Evolutionary conservation across 2,888 invertebrate species (phyloP), one percentile per base, ranked within the genome.

Genomic region (Morpho deidamia): DNA sequence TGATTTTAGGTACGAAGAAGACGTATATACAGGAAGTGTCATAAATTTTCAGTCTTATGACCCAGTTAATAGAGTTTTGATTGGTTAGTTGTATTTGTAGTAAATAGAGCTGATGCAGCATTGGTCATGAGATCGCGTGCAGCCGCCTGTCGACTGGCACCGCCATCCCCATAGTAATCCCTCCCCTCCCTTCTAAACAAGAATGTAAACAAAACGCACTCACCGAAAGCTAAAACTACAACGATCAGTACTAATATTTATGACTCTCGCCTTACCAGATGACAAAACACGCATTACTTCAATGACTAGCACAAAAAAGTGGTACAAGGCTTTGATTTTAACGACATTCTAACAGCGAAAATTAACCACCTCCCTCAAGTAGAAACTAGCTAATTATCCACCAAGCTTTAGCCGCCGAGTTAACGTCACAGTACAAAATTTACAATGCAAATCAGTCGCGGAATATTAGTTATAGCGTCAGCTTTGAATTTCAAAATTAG

Each of bases 341-440:
- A 78, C 76, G 77, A 78, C 80, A 75, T 78, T 76, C 76, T 78
- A 63, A 70, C 70, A 67, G 70, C 65, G 47, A 63, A 67, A 68
- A 66, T 69, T 62, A 68, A 65, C 71, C 72, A 74, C 78, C 78
- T 81, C 49, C 71, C 70, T 70, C 78, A 87, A 86, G 88, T 89
- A 86, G 83, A 81, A 88, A 89, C 80, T 84, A 80, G 86, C 86
- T 88, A 88, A 88, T 89, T 89, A 89, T 82, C 78, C 79, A 73
- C 59, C 81, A 79, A 86, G 87, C 89, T 88, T 89, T 81, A 81
- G 74, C 76, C 69, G 74, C 74, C 74, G 74, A 70, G 76, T 76
- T 72, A 81, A 83, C 82, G 86, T 84, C 84, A 85, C 78, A 74
- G 70, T 78, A 78, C 79, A 66, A 86, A 68, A 89, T 88, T 88